Conservation (phyloP, 2,113 vertebrate genomes). For the Gymnobelideus leadbeateri region DNA sequence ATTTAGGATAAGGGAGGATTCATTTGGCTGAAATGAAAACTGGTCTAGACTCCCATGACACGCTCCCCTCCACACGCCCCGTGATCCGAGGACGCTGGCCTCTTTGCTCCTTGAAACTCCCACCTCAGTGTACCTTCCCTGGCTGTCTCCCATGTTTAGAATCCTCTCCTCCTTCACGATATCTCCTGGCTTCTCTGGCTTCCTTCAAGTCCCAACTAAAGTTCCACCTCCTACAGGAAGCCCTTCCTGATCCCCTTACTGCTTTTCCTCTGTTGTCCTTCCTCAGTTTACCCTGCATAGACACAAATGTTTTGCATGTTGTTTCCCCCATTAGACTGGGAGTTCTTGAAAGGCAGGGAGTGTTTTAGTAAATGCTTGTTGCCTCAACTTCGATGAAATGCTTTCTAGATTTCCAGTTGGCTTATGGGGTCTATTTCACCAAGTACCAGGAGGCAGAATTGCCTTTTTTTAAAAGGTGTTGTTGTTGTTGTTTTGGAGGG, state of each 20-base stretch:
- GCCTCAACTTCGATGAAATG: neutral
- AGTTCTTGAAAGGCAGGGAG: neutral
- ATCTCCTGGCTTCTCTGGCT: neutral
- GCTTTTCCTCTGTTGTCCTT: neutral
- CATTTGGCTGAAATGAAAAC: neutral
- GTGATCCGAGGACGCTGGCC: neutral
- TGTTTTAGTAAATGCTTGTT: neutral
- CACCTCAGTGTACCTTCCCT: neutral
- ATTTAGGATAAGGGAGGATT: neutral
- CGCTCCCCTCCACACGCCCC: neutral
- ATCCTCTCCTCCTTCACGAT: neutral
- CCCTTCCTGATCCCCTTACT: neutral
- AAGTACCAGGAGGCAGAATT: constrained; percentile 37
- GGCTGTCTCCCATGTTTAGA: neutral
- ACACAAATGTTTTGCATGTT: neutral
- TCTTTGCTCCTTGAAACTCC: neutral
- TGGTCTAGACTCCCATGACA: neutral
- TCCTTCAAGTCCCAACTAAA: neutral
- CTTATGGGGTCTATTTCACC: constrained; percentile 50
- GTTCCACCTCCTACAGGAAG: neutral
- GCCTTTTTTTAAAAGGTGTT: too few species aligned
- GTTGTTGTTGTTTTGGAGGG: too few species aligned
- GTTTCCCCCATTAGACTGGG: neutral
- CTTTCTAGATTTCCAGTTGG: constrained; percentile 35
- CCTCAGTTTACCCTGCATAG: neutral